Conservation (phyloP, 2,113 vertebrate species). For the Parus major region DNA sequence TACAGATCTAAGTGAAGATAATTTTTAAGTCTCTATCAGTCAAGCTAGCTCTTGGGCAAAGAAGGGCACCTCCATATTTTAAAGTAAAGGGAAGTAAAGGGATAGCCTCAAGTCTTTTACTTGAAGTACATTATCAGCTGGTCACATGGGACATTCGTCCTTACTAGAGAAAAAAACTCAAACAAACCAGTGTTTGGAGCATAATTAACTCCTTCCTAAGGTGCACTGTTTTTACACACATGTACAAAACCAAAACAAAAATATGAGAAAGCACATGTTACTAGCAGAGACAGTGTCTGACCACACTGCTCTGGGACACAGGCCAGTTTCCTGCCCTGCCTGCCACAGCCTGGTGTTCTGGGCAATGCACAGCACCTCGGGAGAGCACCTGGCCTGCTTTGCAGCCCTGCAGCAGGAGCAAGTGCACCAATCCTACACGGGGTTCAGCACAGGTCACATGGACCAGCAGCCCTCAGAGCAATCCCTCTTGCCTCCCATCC, state of each 20-base stretch:
- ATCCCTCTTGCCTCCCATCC: neutral
- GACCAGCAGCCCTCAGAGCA: neutral
- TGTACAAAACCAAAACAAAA: neutral
- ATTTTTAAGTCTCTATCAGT: neutral
- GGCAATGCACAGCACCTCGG: neutral
- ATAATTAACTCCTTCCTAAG: neutral
- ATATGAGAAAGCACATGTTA: neutral
- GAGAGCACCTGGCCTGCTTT: neutral
- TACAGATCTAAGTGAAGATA: neutral
- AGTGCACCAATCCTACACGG: neutral
- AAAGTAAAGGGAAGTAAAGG: neutral
- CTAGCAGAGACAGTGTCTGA: neutral
- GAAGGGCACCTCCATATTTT: neutral
- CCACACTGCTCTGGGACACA: neutral
- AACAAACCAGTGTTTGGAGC: neutral
- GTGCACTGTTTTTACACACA: neutral
- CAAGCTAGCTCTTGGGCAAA: neutral
- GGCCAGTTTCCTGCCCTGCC: neutral
- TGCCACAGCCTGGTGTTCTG: neutral
- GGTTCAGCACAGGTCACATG: accelerated
- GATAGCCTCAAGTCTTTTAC: neutral
- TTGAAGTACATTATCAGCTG: neutral
- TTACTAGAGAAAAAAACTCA: neutral
- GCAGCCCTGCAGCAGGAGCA: neutral
- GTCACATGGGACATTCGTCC: neutral